Conservation (phyloP, 2,113 vertebrate genomes). For the Piliocolobus tephrosceles region DNA sequence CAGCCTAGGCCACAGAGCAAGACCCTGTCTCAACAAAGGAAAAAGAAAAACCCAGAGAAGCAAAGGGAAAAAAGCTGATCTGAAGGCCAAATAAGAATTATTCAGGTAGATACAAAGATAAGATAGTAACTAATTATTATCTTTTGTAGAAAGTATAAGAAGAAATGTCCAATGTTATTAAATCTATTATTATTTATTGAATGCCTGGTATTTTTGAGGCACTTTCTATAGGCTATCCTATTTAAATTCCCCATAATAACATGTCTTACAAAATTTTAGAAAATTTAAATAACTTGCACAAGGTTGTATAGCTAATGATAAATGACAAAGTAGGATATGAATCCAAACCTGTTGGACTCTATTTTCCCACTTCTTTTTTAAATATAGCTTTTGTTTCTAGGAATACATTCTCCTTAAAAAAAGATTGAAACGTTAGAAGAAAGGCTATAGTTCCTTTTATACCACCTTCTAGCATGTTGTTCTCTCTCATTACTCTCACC, state of each 20-base stretch:
- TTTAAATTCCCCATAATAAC: slow-evolving; percentile 14
- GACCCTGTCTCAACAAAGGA: too few relatives aligned
- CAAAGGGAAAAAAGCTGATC: not conserved
- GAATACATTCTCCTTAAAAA: not conserved
- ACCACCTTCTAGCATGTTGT: not conserved
- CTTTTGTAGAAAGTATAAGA: not conserved
- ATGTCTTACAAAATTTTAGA: slow-evolving; percentile 11
- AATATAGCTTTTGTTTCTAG: not conserved
- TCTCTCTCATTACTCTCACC: not conserved
- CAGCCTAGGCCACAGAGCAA: too few relatives aligned
- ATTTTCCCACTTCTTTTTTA: not conserved
- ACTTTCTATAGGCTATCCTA: not conserved
- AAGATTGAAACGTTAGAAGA: not conserved
- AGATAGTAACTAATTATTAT: not conserved
- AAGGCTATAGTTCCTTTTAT: not conserved
- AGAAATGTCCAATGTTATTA: not conserved
- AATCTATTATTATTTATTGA: not conserved
- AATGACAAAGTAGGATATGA: not conserved
- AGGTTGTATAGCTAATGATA: not conserved
- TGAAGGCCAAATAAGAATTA: not conserved
- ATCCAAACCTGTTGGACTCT: not conserved
- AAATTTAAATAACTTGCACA: not conserved
- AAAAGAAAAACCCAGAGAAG: not conserved
- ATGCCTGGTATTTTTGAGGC: not conserved
- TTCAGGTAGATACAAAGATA: not conserved